Evolutionary conservation across 2,113 vertebrate genomes (phyloP), one percentile per base, ranked within the genome.

Genomic region (Urocitellus parryii): DNA sequence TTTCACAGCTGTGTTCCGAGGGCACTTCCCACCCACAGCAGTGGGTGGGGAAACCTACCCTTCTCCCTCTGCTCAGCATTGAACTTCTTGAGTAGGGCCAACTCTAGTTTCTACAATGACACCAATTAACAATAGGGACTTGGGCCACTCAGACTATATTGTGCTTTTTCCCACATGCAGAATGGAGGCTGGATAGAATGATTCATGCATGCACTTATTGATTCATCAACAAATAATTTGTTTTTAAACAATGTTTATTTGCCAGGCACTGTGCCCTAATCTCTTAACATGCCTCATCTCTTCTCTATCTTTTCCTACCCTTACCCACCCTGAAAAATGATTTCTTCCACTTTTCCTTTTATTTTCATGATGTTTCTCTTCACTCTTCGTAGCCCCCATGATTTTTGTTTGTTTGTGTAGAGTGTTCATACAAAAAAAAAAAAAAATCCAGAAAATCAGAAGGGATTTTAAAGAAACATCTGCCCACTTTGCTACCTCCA

Each of bases 1-100:
- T 58, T 8, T 67, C 77, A 29, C 51, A 84, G 39, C 63, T 12
- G 2, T 1, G 6, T 11, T 51, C 81, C 34, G 18, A 29, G 45
- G 70, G 29, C 34, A 18, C 61, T 11, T n/a, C 39, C n/a, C 39
- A 8, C 48, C 13, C 70, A 17, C 24, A 70, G 81, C 63, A 27
- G 63, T 8, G 12, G 1, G 10, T 3, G 0, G 0, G n/a, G 34
- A 51, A 17, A n/a, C 4, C 4, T 4, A 0, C 5, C 13, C n/a
- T 17, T 10, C 5, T 3, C 16, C 11, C 37, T 29, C 48, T 11
- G 7, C 72, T 76, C 51, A 48, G 67, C 22, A 12, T 2, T 12
- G 34, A 16, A 0, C 45, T 45, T 24, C 29, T 27, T 39, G 20
- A 13, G 0, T 4, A 16, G 8, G 51, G 42, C 63, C 56, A 42